Conservation (phyloP, 2,888 invertebrate genomes). For the Acholoe squamosa region DNA sequence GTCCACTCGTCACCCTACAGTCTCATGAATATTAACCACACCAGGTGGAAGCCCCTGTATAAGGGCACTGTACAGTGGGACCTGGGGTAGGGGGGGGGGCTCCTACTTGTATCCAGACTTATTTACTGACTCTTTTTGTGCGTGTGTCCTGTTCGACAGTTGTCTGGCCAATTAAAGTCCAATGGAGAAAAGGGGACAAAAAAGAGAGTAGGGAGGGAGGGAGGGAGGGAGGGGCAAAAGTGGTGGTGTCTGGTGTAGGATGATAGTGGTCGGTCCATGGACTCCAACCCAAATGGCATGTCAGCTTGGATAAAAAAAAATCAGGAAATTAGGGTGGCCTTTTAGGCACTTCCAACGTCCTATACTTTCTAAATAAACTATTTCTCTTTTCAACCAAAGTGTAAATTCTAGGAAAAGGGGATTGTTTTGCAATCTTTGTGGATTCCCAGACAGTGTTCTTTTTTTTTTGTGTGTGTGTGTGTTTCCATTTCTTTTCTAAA, state of each 20-base stretch:
- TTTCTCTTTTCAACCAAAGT: too few species aligned
- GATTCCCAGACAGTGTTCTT: too few species aligned
- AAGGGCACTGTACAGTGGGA: neutral
- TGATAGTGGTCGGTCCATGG: too few species aligned
- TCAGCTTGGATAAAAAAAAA: too few species aligned
- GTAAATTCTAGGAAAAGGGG: too few species aligned
- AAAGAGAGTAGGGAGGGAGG: neutral
- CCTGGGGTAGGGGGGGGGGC: neutral
- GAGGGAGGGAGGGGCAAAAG: neutral
- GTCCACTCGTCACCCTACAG: neutral
- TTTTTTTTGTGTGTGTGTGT: too few species aligned
- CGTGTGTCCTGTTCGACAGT: neutral
- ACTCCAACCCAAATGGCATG: too few species aligned
- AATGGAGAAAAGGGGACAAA: neutral
- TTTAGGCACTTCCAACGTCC: too few species aligned
- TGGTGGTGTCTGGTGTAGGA: neutral
- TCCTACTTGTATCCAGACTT: slow-evolving; percentile 25
- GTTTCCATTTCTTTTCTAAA: too few species aligned
- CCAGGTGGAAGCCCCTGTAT: slow-evolving; percentile 15
- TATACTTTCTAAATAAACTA: too few species aligned
- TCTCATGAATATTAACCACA: slow-evolving; percentile 43
- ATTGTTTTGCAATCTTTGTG: too few species aligned
- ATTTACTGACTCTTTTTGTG: neutral
- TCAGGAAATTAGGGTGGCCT: too few species aligned
- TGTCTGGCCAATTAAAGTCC: slow-evolving; percentile 32